Base-by-base conservation (phyloP, 2,888 invertebrate genomes). In the Empis stercorea region DNA sequence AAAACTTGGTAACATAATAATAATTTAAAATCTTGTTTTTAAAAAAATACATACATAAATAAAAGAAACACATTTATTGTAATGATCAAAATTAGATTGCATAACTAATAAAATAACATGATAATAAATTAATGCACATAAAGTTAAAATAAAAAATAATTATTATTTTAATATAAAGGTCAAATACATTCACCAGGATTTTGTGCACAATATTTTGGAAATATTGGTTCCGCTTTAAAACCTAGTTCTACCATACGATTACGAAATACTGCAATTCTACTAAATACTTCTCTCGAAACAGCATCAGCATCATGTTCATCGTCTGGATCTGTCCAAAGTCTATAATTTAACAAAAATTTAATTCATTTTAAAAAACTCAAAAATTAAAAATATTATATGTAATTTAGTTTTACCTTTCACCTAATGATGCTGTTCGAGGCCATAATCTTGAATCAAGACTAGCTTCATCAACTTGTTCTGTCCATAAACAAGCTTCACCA, bases 401-500 rank as follows among this genome's bases (percentile, higher is more conserved):
- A 4, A 32, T 32, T 23, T 14, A n/a, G 4, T 44, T n/a, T n/a
- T 56, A 63, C 55, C 89, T 75, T 71, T 89, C 89, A 0, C 83
- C 88, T 53, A 88, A 69, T 2, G 89, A 89, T 0, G 87, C 83
- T 4, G 82, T 75, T 50, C 89, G 73, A 34, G 89, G 89, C 88
- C 88, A 89, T 58, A 89, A 71, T 59, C 88, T 76, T 54, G 82
- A 78, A 63, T 87, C 87, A 56, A 87, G 64, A 44, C 83, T 81
- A 45, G 76, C 75, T 58, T 83, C 76, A 50, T 80, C 84, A 37
- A 81, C 76, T 71, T 87, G 88, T 66, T 91, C 91, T 44, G 80
- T 82, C 91, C 91, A 92, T 57, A 87, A 73, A 51, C 87, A 85
- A 14, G 80, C 87, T 62, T 87, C 86, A 2, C 85, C 87, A 1